phyloP scores from a whole-genome alignment of 2,888 invertebrate species.

The Lacanobia oleracea region DNA sequence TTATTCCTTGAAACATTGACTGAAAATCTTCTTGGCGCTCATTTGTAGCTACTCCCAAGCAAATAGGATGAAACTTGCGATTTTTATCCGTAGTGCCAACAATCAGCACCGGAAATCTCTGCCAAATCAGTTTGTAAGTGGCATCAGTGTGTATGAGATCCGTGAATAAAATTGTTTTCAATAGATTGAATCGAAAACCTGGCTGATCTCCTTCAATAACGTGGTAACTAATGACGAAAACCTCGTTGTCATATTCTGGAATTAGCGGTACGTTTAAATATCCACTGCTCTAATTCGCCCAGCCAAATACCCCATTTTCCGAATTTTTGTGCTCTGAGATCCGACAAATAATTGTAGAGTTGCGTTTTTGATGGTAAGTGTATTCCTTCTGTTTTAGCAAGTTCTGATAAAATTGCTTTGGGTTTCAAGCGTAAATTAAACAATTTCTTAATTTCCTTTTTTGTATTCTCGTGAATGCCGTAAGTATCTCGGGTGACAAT shows the following conservation, averaged over 20 bases:
- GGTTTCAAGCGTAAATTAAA: too few relatives aligned
- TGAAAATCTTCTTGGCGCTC: too few relatives aligned
- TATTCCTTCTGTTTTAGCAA: too few relatives aligned
- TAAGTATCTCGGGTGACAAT: too few relatives aligned
- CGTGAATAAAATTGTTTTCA: conserved; percentile 36
- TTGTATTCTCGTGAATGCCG: too few relatives aligned
- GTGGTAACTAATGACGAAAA: conserved; percentile 43
- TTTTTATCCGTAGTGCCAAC: too few relatives aligned
- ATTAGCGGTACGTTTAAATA: conserved; percentile 39
- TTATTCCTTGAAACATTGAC: too few relatives aligned
- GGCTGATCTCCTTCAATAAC: conserved; percentile 45
- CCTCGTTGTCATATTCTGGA: conserved; percentile 48
- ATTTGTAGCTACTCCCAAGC: background rate
- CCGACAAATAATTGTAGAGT: too few relatives aligned
- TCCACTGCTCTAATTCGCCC: conserved; percentile 50
- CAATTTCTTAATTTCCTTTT: too few relatives aligned
- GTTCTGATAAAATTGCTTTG: too few relatives aligned
- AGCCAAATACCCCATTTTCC: conserved; percentile 26
- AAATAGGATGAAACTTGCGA: background rate
- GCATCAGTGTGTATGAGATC: conserved; percentile 49
- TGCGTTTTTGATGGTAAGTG: too few relatives aligned
- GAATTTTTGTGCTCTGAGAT: too few relatives aligned
- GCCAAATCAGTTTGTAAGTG: conserved; percentile 25
- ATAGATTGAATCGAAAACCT: background rate
- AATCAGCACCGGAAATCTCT: conserved; percentile 9